phyloP scores from a whole-genome alignment of 2,113 vertebrate species.

The Sinocyclocheilus grahami region DNA sequence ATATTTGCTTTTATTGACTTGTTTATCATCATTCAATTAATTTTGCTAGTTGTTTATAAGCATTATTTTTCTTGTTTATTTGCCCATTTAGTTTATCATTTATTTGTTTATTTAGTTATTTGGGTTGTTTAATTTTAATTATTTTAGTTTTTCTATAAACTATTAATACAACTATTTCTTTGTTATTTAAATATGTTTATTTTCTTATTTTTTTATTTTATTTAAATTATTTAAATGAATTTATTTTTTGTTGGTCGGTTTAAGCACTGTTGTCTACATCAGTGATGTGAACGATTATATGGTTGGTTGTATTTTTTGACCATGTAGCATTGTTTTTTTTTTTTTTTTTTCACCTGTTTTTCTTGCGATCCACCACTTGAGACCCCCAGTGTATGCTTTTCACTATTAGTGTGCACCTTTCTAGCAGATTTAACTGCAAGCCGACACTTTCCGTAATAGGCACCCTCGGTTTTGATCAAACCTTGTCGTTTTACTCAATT shows the following conservation, averaged over 20 bases:
- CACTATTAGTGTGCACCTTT: not conserved
- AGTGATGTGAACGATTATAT: no score
- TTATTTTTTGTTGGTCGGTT: not conserved
- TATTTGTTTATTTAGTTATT: no score
- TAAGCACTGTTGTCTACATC: no score
- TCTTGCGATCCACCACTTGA: not conserved
- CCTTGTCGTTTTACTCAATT: conserved; percentile 6
- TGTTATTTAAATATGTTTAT: no score
- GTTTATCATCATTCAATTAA: not conserved
- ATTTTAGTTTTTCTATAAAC: no score
- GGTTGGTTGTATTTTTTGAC: no score
- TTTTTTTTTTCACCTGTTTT: not conserved
- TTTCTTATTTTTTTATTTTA: not conserved
- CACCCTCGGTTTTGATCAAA: not conserved
- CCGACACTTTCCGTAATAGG: not conserved
- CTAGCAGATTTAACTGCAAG: conserved; percentile 23
- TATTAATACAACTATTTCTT: no score
- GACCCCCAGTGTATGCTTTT: not conserved
- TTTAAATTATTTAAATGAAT: not conserved
- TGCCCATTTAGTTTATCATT: no score
- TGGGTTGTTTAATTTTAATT: no score
- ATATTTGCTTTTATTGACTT: not conserved
- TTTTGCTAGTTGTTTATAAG: not conserved
- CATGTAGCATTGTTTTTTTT: not conserved
- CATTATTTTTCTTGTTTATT: not conserved